Percentiles rank a stretch among this genome's conserved stretches.
These are phyloP conservation scores for Brachirus orientalis DNA, from an alignment of 2,113 vertebrate genomes.

Conservation along the genomic window DNA sequence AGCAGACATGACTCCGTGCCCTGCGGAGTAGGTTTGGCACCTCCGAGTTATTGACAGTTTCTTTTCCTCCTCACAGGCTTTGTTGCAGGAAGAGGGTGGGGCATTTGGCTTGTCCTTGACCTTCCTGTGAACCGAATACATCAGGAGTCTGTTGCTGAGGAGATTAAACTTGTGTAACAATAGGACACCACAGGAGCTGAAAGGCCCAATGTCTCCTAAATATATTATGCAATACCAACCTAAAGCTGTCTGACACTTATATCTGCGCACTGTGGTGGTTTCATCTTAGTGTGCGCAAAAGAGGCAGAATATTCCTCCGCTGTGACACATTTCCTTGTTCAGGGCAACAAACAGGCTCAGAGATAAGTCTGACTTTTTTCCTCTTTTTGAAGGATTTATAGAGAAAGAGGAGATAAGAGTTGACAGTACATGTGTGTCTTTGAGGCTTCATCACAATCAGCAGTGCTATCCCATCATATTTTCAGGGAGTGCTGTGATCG, in stretches of 20 bases:
- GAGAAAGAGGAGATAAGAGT: conserved; percentile 38
- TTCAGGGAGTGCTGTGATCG: conserved; percentile 37
- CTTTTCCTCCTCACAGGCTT: conserved; percentile 19
- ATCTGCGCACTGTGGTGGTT: conserved; percentile 5
- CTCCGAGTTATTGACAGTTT: conserved; percentile 41
- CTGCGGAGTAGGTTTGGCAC: conserved; percentile 19
- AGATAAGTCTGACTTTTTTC: conserved; percentile 6
- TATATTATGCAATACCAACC: conserved; percentile 31
- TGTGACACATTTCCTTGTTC: conserved; percentile 13
- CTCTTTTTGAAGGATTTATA: conserved; percentile 28
- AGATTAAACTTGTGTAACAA: conserved; percentile 74
- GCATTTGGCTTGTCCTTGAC: conserved; percentile 75
- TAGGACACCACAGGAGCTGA: conserved; percentile 39
- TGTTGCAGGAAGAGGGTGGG: conserved; percentile 53
- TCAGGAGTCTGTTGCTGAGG: conserved; percentile 68
- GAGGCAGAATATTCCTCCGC: conserved; percentile 14
- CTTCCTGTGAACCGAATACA: conserved; percentile 76
- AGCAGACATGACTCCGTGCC: conserved; percentile 6
- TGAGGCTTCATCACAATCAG: conserved; percentile 42
- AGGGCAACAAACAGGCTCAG: conserved; percentile 39
- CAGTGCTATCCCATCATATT: conserved; percentile 20
- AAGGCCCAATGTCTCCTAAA: conserved; percentile 24
- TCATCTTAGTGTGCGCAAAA: conserved; percentile 28
- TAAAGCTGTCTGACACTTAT: conserved; percentile 29
- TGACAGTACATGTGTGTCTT: conserved; percentile 13